A percentile compares a stretch with the other conserved stretches of the same genome.
Conservation (phyloP, 2,888 invertebrate genomes). For the Drosophila fungiperda region DNA sequence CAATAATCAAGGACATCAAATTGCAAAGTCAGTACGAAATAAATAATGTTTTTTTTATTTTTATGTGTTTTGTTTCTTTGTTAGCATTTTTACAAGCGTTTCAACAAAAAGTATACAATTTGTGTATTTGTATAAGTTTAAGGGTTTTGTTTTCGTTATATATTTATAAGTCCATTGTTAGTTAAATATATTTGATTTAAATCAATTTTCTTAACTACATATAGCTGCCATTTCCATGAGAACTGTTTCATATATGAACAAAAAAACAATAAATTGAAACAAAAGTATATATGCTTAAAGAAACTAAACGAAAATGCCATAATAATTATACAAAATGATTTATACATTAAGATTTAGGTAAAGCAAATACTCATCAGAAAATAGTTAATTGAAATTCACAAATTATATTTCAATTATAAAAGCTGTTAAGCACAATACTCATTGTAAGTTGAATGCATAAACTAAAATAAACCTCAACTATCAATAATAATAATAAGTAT, state of each 20-base stretch:
- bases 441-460: conserved; percentile 36
- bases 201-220: conserved; percentile 85
- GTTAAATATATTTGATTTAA: conserved; percentile 72
- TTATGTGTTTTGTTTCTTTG: conserved; percentile 31
- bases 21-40: conserved; percentile 20
- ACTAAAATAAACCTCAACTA: conserved; percentile 43
- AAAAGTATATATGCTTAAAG: conserved; percentile 2
- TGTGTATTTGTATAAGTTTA: conserved; percentile 32
- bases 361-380: conserved; percentile 2
- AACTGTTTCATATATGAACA: conserved; percentile 81
- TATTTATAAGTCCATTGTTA: conserved; percentile 76
- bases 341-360: conserved; percentile 14
- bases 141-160: conserved; percentile 39
- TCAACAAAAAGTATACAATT: conserved; percentile 38
- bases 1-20: conserved; percentile 16
- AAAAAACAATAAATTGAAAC: conserved; percentile 36
- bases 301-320: conserved; percentile 23
- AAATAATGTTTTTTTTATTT: conserved; percentile 27
- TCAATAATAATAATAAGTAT: conserved; percentile 60
- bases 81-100: conserved; percentile 57
- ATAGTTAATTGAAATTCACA: conserved; percentile 9
- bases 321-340: conserved; percentile 33
- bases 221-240: conserved; percentile 86
- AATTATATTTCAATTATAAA: conserved; percentile 17
- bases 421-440: conserved; percentile 24